A percentile compares a stretch with the other conserved stretches of the same genome.
phyloP scores from a whole-genome alignment of 2,888 invertebrate genomes.

The Horisme vitalbata region DNA sequence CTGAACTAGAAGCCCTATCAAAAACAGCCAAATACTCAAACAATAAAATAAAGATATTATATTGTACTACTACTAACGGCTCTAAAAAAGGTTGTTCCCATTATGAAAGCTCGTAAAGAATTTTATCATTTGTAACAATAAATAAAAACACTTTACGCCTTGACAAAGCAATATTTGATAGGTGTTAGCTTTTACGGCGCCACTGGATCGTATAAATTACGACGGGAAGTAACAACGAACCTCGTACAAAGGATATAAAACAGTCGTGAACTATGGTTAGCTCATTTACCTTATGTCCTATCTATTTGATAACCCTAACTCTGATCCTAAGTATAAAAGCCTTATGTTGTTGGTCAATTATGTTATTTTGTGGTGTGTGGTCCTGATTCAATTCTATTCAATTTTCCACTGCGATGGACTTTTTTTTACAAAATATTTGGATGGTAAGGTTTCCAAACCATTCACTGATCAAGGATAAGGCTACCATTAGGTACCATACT shows the following conservation, averaged over 20 bases:
- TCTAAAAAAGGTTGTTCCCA: slow-evolving; percentile 6
- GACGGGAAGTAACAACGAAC: slow-evolving; percentile 34
- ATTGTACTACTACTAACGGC: background rate
- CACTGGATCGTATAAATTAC: slow-evolving; percentile 46
- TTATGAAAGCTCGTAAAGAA: slow-evolving; percentile 12
- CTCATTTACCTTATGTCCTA: slow-evolving; percentile 44
- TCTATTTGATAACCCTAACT: background rate
- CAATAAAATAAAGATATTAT: no score
- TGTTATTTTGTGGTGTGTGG: no score
- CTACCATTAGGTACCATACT: no score
- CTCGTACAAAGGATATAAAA: slow-evolving; percentile 59
- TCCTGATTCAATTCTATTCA: no score
- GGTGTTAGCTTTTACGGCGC: slow-evolving; percentile 49
- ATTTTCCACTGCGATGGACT: no score
- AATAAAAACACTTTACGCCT: slow-evolving; percentile 40
- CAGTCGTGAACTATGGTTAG: slow-evolving; percentile 40
- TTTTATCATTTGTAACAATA: slow-evolving; percentile 38
- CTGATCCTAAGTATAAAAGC: no score
- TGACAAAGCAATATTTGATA: slow-evolving; percentile 51
- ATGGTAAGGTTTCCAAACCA: no score
- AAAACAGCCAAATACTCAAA: no score
- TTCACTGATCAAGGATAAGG: no score
- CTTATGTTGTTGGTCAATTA: no score
- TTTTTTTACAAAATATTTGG: no score
- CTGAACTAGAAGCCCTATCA: no score